Evolutionary conservation across 2,888 invertebrate genomes (phyloP), one percentile per base, ranked within the genome.

Genomic region (Octonoba sinensis): DNA sequence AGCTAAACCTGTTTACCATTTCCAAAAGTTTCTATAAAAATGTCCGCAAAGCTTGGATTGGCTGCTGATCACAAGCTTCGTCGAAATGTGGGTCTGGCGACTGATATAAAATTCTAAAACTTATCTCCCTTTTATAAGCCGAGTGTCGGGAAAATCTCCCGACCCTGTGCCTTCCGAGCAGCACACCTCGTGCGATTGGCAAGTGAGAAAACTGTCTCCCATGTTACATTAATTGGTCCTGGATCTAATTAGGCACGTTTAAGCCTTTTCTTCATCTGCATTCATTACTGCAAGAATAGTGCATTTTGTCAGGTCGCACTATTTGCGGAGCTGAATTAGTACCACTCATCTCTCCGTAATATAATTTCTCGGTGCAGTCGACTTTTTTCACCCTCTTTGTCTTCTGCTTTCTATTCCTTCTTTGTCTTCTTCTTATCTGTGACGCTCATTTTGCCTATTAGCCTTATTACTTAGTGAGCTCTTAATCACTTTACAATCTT

Each of bases 401-500:
- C 51, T 69, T 20, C 18, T 57, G 20, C 15, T 66, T 49, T 22
- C 46, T 20, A 18, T 66, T 20, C 15, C 64, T 77, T 71, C 71
- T 77, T 77, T 70, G 56, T 70, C 57, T 49, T 54, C 56, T 65
- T 70, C 70, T 65, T 56, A 70, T 64, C 66, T 27, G 36, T 27
- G 47, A 20, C 71, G 24, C 82, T 82, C 82, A 72, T 82, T 76
- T 76, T 51, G 60, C 66, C 82, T 82, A 82, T 82, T 82, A 82
- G 82, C 60, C 76, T 66, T 72, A 76, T 82, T 82, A 82, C 82
- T 82, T 76, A 82, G 82, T 57, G 67, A 71, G 66, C 76, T n/a
- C n/a, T 82, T 82, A 82, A 82, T 82, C 82, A 82, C 66, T 82
- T 76, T 76, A 71, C 75, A 76, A 66, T 75, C 76, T 82, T 71